Evolutionary conservation across 2,888 invertebrate genomes (phyloP).

Genomic region (Bimastos eiseni): DNA sequence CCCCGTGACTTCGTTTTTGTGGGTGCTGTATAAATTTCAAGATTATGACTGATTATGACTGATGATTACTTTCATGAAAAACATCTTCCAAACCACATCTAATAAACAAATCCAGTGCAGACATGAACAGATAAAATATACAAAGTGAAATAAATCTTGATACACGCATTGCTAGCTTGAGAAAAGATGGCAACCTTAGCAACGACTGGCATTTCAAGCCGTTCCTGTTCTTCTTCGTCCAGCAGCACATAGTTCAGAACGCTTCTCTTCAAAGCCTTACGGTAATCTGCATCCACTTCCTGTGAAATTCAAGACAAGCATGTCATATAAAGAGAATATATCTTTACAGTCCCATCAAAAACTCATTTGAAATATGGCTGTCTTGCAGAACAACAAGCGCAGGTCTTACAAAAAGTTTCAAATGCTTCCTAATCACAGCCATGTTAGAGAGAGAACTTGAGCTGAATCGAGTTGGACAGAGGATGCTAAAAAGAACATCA

Average conservation of each 20-base stretch:
- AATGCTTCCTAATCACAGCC: no score
- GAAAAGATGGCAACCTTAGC: constrained; percentile 49
- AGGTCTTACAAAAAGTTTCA: no score
- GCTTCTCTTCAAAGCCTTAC: constrained; percentile 69
- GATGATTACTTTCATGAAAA: neutral
- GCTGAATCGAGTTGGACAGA: neutral
- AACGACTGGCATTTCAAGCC: constrained; percentile 64
- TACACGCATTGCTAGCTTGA: neutral
- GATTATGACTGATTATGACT: no score
- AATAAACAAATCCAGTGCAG: neutral
- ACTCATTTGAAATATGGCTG: no score
- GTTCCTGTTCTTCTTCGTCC: constrained; percentile 70
- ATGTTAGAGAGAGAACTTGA: neutral
- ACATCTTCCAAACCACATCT: neutral
- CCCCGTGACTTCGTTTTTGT: no score
- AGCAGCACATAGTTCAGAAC: constrained; percentile 73
- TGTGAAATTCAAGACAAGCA: neutral
- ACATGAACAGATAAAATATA: neutral
- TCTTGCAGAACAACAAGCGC: no score
- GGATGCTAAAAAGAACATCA: neutral
- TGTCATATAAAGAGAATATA: neutral
- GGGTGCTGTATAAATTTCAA: no score
- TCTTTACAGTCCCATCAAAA: no score
- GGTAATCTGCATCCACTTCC: constrained; percentile 70
- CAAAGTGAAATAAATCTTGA: neutral